Percentiles rank a stretch among this genome's conserved stretches.
Conservation (phyloP, 2,797 vertebrate species). For the Chloroceryle inda region DNA sequence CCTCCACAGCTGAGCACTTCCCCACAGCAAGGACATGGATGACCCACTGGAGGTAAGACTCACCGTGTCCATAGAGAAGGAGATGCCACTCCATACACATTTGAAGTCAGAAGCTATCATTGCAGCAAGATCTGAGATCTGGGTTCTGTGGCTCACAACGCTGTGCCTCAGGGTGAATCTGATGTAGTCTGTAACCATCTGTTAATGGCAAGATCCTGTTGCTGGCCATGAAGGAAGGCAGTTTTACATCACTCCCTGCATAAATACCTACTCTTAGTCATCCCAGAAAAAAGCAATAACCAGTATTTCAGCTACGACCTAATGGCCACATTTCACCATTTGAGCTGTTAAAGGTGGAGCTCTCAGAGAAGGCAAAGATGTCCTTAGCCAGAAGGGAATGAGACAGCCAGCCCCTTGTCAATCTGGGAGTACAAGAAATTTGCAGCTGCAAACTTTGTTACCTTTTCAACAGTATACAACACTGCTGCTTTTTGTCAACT, state of each 20-base stretch:
- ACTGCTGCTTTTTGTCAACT: not conserved
- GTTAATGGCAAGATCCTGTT: not conserved
- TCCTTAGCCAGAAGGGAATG: not conserved
- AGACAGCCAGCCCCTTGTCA: not conserved
- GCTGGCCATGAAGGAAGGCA: not conserved
- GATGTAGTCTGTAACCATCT: not conserved
- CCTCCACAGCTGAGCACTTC: not conserved
- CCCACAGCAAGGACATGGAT: not conserved
- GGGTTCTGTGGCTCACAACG: not conserved
- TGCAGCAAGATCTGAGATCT: not conserved
- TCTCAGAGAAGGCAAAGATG: not conserved
- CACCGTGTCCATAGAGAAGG: fast-evolving
- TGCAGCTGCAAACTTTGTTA: not conserved
- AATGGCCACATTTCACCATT: not conserved
- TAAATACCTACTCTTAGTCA: not conserved
- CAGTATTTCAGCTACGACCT: not conserved
- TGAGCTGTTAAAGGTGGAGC: not conserved
- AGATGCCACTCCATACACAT: not conserved
- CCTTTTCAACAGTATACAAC: not conserved
- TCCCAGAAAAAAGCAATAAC: not conserved
- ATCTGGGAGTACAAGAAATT: not conserved
- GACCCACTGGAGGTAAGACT: not conserved
- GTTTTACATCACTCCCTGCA: not conserved
- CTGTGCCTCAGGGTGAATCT: not conserved
- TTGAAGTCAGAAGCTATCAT: not conserved